Base-by-base conservation (phyloP, 2,888 invertebrate species). In the Synergus umbraculus region DNA sequence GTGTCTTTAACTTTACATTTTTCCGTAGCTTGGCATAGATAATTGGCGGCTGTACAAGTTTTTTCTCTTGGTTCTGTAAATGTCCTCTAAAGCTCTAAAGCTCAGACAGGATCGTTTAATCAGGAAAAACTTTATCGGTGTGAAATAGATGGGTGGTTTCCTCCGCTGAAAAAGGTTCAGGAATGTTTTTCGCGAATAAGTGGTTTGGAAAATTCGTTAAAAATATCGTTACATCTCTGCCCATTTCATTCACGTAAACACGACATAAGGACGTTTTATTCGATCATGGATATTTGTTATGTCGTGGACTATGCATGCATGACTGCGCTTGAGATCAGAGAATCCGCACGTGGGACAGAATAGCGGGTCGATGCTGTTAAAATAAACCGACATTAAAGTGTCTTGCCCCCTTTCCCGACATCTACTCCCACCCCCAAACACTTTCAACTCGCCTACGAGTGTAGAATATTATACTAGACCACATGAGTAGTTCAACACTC, bases 301-400 rank as follows among this genome's bases (percentile, higher is more conserved):
- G 4, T 46, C 73, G 54, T 13, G 73, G n/a, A 22, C 29, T 54
- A 0, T n/a, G 69, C 69, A 49, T 22, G 73, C 73, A 22, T 73
- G 73, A 73, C 73, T 49, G 49, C 73, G 29, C 7, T n/a, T 54
- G 7, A 54, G n/a, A 54, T 54, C 49, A 54, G 49, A 54, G 49
- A n/a, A n/a, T 54, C 49, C 49, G 49, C 49, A 54, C n/a, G 49
- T 54, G 49, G 49, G 49, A 54, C 49, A 54, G 49, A 54, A n/a
- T 54, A 15, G 49, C 49, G 13, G n/a, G 49, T 54, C 49, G 49
- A n/a, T 54, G 49, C 29, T 49, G 73, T 46, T 46, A 49, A 49
- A 73, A 73, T 73, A 73, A 73, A 73, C 54, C 9, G 43, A n/a
- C 44, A 37, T 73, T 46, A 46, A 73, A 73, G 22, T 44, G 54